A percentile compares a stretch with the other conserved stretches of the same genome.
phyloP scores from a whole-genome alignment of 2,113 vertebrate genomes.

The Pedetes capensis region DNA sequence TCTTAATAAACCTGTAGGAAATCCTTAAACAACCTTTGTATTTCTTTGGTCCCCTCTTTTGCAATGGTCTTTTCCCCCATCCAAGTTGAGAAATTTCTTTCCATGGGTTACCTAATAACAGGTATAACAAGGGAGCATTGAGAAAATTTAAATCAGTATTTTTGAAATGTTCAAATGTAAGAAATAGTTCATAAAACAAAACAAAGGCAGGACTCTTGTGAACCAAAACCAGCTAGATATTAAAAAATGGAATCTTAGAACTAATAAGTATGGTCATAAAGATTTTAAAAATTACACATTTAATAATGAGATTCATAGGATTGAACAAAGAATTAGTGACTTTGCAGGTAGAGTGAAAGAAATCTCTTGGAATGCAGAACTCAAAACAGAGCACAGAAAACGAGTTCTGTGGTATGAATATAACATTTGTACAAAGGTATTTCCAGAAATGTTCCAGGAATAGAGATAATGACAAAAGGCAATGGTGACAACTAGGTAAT shows the following conservation, averaged over 20 bases:
- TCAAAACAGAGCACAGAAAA: background rate
- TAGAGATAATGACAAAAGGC: background rate
- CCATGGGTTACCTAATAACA: background rate
- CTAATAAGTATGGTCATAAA: background rate
- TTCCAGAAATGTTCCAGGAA: background rate
- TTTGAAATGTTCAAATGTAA: background rate
- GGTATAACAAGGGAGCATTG: background rate
- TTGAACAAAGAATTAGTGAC: background rate
- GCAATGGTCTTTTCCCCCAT: no score
- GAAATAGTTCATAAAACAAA: background rate
- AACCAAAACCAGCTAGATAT: background rate
- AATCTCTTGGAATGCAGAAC: background rate
- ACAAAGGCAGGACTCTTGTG: background rate
- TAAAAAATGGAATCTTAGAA: background rate
- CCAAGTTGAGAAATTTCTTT: background rate
- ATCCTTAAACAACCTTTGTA: background rate
- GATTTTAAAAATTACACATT: background rate
- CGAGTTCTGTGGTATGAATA: background rate
- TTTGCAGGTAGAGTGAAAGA: background rate
- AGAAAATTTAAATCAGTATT: background rate
- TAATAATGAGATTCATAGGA: background rate
- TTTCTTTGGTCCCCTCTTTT: background rate
- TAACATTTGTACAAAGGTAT: no score
- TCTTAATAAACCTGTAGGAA: background rate
- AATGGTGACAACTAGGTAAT: background rate